Evolutionary conservation across 2,797 vertebrate genomes (phyloP).

Genomic region (Lycodopsis pacificus): DNA sequence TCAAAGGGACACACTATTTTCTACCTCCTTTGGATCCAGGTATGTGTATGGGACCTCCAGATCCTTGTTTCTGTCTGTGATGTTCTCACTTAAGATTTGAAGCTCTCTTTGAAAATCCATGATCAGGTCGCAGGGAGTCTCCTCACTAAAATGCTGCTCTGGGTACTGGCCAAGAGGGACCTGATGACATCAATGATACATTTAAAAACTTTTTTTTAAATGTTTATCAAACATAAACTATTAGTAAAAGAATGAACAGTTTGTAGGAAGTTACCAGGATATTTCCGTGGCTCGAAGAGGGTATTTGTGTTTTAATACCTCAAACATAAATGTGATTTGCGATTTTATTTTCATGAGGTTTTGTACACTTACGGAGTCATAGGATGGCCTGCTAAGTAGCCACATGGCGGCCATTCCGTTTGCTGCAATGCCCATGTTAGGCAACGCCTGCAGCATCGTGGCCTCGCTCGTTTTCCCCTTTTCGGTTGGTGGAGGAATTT

Average conservation of each 20-base stretch:
- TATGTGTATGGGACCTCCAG: conserved; percentile 62
- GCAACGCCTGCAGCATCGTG: conserved; percentile 58
- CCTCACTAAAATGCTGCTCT: conserved; percentile 62
- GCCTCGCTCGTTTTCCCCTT: conserved; percentile 50
- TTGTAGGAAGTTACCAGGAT: not conserved
- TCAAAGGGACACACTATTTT: conserved; percentile 75
- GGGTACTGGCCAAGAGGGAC: conserved; percentile 47
- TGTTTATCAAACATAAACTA: not conserved
- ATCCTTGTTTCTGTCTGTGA: conserved; percentile 55
- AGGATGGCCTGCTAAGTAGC: conserved; percentile 66
- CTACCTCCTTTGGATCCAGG: conserved; percentile 55
- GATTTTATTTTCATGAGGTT: not conserved
- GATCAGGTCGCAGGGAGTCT: conserved; percentile 35
- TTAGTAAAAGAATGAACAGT: not conserved
- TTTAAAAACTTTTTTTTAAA: not conserved
- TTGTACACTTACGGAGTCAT: conserved; percentile 63
- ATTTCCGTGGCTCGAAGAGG: not conserved
- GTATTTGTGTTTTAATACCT: not conserved
- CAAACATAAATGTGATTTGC: not conserved
- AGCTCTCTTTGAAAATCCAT: conserved; percentile 53
- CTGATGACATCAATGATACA: conserved; percentile 33
- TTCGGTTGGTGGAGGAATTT: conserved; percentile 60
- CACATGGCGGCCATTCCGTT: conserved; percentile 54
- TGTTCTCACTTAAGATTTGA: conserved; percentile 6
- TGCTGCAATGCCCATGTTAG: conserved; percentile 43